phyloP scores from a whole-genome alignment of 2,113 vertebrate genomes.

The Clarias gariepinus region DNA sequence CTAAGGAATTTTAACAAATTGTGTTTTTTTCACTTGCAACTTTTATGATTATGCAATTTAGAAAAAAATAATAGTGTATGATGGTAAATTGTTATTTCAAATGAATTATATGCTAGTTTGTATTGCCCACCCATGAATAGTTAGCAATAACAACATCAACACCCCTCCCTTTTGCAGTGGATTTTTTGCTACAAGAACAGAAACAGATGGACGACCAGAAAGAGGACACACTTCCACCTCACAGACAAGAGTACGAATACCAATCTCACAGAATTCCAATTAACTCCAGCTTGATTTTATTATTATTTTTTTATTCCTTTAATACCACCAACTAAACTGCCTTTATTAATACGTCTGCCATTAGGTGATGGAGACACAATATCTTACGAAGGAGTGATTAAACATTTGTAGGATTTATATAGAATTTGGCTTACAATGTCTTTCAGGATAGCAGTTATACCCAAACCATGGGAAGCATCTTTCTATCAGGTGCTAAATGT shows the following conservation, averaged over 20 bases:
- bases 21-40: background rate
- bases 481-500: conserved; percentile 69
- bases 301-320: no score
- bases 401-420: background rate
- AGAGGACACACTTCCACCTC: conserved; percentile 63
- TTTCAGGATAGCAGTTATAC: conserved; percentile 76
- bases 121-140: background rate
- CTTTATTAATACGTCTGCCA: no score
- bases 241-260: conserved; percentile 77
- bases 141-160: no score
- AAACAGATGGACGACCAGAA: conserved; percentile 68
- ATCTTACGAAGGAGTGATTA: background rate
- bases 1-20: no score
- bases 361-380: background rate
- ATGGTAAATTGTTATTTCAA: background rate
- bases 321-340: no score
- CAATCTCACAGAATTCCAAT: conserved; percentile 45
- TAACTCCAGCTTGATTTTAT: no score
- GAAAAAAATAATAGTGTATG: background rate
- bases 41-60: background rate
- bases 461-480: conserved; percentile 83
- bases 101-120: background rate
- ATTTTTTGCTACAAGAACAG: conserved; percentile 78
- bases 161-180: conserved; percentile 73
- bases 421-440: conserved; percentile 26